A percentile compares a stretch with the other conserved stretches of the same genome.
Conservation (phyloP, 2,888 invertebrate genomes). For the Crematogaster levior region DNA sequence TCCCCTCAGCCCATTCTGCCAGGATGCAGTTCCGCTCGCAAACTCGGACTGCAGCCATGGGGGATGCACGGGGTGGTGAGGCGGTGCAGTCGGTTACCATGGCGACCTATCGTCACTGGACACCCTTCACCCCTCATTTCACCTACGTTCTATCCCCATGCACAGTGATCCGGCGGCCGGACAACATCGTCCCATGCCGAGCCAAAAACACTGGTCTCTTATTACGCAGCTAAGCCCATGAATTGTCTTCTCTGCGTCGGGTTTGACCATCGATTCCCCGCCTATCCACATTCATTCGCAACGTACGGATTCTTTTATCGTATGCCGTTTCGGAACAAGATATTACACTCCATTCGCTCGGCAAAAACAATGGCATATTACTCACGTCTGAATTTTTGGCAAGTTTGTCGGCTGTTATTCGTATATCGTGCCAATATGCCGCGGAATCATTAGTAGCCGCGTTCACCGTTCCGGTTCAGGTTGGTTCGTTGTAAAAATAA, state of each 20-base stretch:
- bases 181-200: constrained; percentile 81
- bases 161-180: constrained; percentile 83
- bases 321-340: constrained; percentile 30
- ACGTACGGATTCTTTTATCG: constrained; percentile 34
- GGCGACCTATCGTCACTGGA: constrained; percentile 84
- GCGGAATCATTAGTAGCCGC: constrained; percentile 44
- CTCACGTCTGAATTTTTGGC: constrained; percentile 34
- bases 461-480: constrained; percentile 20
- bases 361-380: constrained; percentile 33
- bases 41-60: constrained; percentile 83
- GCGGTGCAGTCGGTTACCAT: constrained; percentile 84
- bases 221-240: constrained; percentile 82
- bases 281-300: constrained; percentile 32
- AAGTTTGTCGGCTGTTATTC: constrained; percentile 4
- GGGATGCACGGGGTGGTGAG: constrained; percentile 81
- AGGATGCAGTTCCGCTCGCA: constrained; percentile 80
- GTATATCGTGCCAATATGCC: constrained; percentile 28
- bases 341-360: constrained; percentile 24
- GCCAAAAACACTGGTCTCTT: constrained; percentile 84
- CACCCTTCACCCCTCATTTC: constrained; percentile 78
- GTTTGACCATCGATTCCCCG: constrained; percentile 52
- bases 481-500: constrained; percentile 46
- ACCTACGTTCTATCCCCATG: constrained; percentile 75
- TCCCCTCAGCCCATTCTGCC: constrained; percentile 59
- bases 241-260: constrained; percentile 80